phyloP scores from a whole-genome alignment of 2,888 invertebrate genomes.

The Hartigia nigra region DNA sequence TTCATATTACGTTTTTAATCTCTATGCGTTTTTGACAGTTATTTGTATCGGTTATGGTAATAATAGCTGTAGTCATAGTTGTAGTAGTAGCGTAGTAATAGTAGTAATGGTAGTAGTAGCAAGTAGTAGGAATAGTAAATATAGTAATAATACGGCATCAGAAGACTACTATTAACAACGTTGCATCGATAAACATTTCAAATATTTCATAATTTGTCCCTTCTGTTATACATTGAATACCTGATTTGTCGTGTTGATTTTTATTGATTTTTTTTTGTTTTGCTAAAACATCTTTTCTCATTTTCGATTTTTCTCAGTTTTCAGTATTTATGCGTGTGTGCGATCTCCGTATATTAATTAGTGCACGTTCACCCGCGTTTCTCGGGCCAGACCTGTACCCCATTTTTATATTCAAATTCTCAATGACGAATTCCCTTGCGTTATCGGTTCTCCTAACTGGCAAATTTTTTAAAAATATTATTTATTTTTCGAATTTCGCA shows the following conservation, averaged over 20 bases:
- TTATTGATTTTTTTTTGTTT: conserved; percentile 12
- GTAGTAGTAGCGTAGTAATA: background rate
- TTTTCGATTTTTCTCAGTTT: background rate
- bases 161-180: conserved; percentile 46
- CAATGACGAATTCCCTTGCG: background rate
- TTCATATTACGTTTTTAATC: background rate
- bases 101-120: background rate
- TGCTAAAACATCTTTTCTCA: background rate
- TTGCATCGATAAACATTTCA: conserved; percentile 52
- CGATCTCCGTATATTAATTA: conserved; percentile 1
- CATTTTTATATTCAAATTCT: background rate
- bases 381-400: conserved; percentile 12
- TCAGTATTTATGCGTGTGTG: background rate
- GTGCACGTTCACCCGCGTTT: conserved; percentile 9
- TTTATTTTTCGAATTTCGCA: conserved; percentile 11
- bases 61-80: background rate
- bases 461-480: conserved; percentile 28
- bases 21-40: background rate
- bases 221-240: conserved; percentile 10
- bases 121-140: background rate
- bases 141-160: conserved; percentile 31
- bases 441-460: conserved; percentile 18
- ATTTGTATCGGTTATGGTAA: background rate
- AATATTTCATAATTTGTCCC: conserved; percentile 44
- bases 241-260: conserved; percentile 26